These are phyloP conservation scores for Beaufortia kweichowensis DNA, from an alignment of 2,113 vertebrate genomes.

Conservation along the genomic window DNA sequence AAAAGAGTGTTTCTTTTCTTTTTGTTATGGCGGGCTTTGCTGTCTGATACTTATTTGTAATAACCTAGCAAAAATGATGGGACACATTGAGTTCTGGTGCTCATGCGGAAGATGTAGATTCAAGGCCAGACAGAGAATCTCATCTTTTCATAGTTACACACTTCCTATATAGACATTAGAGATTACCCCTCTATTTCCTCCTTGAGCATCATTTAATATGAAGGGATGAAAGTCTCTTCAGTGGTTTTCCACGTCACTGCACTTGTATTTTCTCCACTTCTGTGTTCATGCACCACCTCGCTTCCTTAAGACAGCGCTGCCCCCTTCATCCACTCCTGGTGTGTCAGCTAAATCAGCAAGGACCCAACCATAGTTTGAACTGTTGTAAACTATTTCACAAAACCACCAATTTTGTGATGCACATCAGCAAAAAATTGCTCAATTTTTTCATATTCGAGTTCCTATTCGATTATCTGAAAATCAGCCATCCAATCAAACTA, in stretches of 20 bases:
- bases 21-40: no score
- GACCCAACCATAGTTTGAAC: slow-evolving; percentile 11
- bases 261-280: slow-evolving; percentile 26
- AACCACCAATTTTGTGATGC: background rate
- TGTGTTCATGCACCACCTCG: slow-evolving; percentile 42
- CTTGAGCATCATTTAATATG: background rate
- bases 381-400: background rate
- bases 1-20: no score
- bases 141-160: no score
- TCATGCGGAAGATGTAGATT: background rate
- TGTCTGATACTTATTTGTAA: no score
- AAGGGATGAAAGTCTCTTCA: slow-evolving; percentile 10
- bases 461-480: no score
- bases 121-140: background rate
- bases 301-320: slow-evolving; percentile 26
- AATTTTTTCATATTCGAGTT: no score
- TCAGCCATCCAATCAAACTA: no score
- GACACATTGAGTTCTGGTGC: background rate
- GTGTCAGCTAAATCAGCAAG: slow-evolving; percentile 35
- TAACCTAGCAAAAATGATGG: no score
- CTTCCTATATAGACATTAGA: no score
- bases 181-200: no score
- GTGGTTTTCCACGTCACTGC: slow-evolving; percentile 25
- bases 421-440: background rate
- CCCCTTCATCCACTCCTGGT: slow-evolving; percentile 27